Evolutionary conservation across 2,797 vertebrate genomes (phyloP).

Genomic region (Taeniopygia guttata): DNA sequence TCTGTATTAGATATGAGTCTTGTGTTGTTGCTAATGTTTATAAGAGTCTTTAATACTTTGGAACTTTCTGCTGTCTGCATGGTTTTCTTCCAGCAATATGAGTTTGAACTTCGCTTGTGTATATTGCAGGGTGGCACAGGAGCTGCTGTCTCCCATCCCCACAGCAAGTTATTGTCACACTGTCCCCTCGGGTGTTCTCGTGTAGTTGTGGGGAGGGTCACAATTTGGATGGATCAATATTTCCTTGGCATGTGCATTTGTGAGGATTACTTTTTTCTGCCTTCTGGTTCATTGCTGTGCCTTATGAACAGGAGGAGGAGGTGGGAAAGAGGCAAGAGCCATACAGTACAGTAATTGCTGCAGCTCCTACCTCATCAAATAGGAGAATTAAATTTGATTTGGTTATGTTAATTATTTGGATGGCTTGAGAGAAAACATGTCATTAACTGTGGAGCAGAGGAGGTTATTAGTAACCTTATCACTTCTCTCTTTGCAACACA

Average conservation of each 20-base stretch:
- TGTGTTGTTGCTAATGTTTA: neutral
- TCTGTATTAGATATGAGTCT: neutral
- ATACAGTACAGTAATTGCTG: neutral
- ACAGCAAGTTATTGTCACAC: neutral
- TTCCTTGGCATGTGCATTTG: neutral
- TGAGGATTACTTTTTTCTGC: neutral
- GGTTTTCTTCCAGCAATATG: neutral
- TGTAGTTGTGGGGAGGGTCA: fast-evolving
- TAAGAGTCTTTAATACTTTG: neutral
- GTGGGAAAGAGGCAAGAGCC: neutral
- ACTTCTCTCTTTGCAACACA: neutral
- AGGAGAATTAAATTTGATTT: neutral
- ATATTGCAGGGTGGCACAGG: fast-evolving
- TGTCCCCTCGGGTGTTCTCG: neutral
- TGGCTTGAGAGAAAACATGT: constrained; percentile 1
- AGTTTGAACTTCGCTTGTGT: neutral
- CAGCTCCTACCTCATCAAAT: neutral
- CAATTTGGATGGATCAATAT: neutral
- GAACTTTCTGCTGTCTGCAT: neutral
- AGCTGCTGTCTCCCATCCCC: neutral
- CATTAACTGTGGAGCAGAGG: neutral
- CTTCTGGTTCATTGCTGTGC: neutral
- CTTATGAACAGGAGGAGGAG: neutral
- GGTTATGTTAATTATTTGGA: constrained; percentile 18
- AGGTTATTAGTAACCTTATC: neutral